Percentiles rank a stretch among this genome's conserved stretches.
Conservation (phyloP, 2,888 invertebrate species). For the Cheilosia grossa region DNA sequence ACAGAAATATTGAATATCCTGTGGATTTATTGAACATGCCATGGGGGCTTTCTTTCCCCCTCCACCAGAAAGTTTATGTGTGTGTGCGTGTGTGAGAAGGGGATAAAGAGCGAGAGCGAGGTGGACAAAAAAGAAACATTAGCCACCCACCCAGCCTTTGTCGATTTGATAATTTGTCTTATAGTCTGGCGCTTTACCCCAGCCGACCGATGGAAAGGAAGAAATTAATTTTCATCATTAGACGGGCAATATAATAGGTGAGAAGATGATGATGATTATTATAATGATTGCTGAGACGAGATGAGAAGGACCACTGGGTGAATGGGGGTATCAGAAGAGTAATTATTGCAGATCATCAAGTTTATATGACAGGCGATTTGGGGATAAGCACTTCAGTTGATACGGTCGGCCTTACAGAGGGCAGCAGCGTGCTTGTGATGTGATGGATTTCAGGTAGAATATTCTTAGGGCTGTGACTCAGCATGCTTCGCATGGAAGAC, state of each 20-base stretch:
- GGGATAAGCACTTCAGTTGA: neutral
- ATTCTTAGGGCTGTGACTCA: too few relatives aligned
- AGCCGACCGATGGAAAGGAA: slow-evolving; percentile 4
- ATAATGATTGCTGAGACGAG: slow-evolving; percentile 46
- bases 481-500: too few relatives aligned
- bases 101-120: too few relatives aligned
- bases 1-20: slow-evolving; percentile 65
- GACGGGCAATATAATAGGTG: slow-evolving; percentile 57
- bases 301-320: neutral
- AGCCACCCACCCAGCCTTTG: slow-evolving; percentile 52
- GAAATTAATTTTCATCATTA: slow-evolving; percentile 69
- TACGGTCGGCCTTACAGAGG: neutral
- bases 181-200: neutral
- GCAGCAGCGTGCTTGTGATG: too few relatives aligned
- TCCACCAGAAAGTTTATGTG: neutral
- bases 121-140: neutral
- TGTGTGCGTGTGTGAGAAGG: neutral
- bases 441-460: too few relatives aligned
- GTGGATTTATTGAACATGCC: slow-evolving; percentile 71
- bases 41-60: slow-evolving; percentile 42
- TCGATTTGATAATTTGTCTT: slow-evolving; percentile 71
- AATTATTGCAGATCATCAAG: slow-evolving; percentile 49
- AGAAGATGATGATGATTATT: slow-evolving; percentile 42
- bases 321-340: slow-evolving; percentile 19
- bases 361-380: neutral